Conservation (phyloP, 1,140 invertebrate genomes). For the Trialeurodes vaporariorum region DNA sequence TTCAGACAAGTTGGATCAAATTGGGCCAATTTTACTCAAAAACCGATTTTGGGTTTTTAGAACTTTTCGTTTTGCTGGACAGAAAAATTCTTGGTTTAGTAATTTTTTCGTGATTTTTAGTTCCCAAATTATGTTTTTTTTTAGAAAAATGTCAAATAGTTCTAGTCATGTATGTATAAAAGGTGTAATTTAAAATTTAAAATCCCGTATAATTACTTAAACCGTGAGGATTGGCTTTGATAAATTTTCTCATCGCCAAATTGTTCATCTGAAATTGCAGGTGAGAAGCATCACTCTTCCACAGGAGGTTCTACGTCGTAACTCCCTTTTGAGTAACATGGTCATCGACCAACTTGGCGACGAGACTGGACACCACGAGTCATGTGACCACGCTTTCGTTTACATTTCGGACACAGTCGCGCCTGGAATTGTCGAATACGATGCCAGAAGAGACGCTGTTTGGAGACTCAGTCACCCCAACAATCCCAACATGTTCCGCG, state of each 20-base stretch:
- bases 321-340: constrained; percentile 60
- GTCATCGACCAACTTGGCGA: constrained; percentile 37
- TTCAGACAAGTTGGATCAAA: too few species aligned
- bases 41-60: too few species aligned
- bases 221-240: neutral
- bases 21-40: too few species aligned
- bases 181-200: neutral
- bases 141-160: neutral
- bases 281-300: constrained; percentile 41
- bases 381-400: constrained; percentile 59
- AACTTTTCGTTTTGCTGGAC: too few species aligned
- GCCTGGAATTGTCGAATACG: constrained; percentile 60
- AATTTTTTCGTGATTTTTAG: neutral
- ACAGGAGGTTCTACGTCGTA: constrained; percentile 48
- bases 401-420: constrained; percentile 68
- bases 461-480: constrained; percentile 61
- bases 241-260: neutral
- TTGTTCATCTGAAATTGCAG: constrained; percentile 3
- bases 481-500: constrained; percentile 66
- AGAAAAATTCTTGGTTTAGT: neutral
- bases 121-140: neutral
- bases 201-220: neutral
- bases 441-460: constrained; percentile 51
- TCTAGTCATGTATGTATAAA: neutral
- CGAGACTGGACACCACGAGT: too few species aligned